Percentiles rank a stretch among this genome's conserved stretches.
Conservation (phyloP, 2,888 invertebrate species). For the Nemoura dubitans region DNA sequence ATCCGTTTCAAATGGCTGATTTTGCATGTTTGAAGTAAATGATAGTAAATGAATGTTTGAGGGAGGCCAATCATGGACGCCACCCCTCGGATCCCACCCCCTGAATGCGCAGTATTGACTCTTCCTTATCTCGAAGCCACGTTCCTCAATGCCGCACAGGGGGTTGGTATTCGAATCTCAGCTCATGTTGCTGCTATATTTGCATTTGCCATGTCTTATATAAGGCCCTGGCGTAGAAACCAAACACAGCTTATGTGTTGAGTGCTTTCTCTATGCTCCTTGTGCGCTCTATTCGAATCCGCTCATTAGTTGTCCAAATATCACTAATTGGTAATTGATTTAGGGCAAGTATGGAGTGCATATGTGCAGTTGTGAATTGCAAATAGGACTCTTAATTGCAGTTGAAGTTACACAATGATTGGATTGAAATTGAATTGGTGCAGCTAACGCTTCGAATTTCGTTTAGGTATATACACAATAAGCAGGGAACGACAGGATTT, state of each 20-base stretch:
- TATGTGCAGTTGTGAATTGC: neutral
- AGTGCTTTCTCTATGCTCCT: neutral
- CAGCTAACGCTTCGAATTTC: too few relatives aligned
- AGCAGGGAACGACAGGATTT: too few relatives aligned
- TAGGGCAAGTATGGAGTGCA: neutral
- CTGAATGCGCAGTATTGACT: conserved; percentile 35
- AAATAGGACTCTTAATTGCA: neutral
- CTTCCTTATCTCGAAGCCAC: conserved; percentile 34
- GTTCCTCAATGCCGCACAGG: neutral
- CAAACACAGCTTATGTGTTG: conserved; percentile 21
- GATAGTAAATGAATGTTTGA: conserved; percentile 39
- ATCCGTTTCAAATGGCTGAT: conserved; percentile 22
- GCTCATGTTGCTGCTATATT: conserved; percentile 19
- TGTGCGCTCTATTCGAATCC: conserved; percentile 26
- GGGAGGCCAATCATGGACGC: neutral
- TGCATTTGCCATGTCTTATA: conserved; percentile 35
- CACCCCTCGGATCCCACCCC: conserved; percentile 7
- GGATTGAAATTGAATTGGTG: too few relatives aligned
- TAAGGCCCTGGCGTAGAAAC: neutral
- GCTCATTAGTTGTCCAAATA: neutral
- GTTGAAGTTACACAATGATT: too few relatives aligned
- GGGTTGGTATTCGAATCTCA: conserved; percentile 10
- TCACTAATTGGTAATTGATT: conserved; percentile 7
- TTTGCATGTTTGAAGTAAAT: conserved; percentile 41
- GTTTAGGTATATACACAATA: too few relatives aligned